phyloP scores from a whole-genome alignment of 2,888 invertebrate species.

The Clanis bilineata region DNA sequence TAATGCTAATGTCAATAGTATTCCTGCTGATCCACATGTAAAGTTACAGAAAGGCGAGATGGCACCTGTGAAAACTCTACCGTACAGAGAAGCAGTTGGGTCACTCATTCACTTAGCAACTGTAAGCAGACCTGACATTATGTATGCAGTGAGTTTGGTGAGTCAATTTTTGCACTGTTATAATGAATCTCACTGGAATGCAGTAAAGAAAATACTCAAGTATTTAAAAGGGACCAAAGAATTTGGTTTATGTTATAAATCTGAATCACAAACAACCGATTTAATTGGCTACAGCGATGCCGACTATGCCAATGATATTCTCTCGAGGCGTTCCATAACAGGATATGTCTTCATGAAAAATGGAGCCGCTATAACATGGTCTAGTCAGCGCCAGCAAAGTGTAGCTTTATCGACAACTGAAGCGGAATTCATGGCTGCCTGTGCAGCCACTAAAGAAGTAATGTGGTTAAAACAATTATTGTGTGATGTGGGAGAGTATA shows the following conservation, averaged over 20 bases:
- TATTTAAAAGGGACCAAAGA: conserved; percentile 18
- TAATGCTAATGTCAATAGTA: too few relatives aligned
- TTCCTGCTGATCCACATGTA: too few relatives aligned
- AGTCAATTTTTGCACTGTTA: conserved; percentile 25
- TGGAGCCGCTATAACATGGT: conserved; percentile 12
- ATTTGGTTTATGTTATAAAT: background rate
- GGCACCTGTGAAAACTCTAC: conserved; percentile 15
- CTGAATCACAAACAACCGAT: background rate
- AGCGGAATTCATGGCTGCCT: conserved; percentile 11
- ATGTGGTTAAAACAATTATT: conserved; percentile 5
- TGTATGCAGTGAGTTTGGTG: conserved; percentile 26
- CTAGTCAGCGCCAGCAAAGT: background rate
- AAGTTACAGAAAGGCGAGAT: background rate
- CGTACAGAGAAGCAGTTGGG: conserved; percentile 25
- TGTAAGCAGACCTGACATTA: conserved; percentile 28
- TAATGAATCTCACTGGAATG: conserved; percentile 22
- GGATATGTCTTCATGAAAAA: conserved; percentile 15
- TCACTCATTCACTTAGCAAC: conserved; percentile 23
- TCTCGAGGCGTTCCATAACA: conserved; percentile 1
- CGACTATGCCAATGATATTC: conserved; percentile 25
- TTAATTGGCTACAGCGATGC: conserved; percentile 8
- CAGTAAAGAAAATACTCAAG: conserved; percentile 24
- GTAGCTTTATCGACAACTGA: conserved; percentile 10
- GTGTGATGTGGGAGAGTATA: background rate
- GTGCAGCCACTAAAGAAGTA: conserved; percentile 13